A percentile compares a stretch with the other conserved stretches of the same genome.
Evolutionary conservation across 2,797 vertebrate species (phyloP).

Genomic region (Bovichtus diacanthus): DNA sequence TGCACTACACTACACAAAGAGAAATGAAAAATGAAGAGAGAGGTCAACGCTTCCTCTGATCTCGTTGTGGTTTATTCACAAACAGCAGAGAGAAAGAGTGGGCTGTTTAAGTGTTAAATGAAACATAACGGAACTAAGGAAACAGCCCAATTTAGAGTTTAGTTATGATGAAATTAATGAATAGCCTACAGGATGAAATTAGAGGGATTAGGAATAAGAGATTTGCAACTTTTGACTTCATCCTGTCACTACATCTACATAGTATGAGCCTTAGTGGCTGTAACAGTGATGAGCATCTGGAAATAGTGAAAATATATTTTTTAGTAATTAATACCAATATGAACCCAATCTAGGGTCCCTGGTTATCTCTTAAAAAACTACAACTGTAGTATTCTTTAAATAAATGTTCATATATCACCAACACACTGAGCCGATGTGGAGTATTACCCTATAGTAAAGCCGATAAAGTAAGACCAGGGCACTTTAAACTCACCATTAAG

Average conservation of each 20-base stretch:
- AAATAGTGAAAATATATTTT: not conserved
- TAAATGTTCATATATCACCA: not conserved
- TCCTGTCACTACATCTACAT: not conserved
- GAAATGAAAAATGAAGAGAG: slow-evolving; percentile 27
- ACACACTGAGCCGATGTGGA: not conserved
- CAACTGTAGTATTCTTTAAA: not conserved
- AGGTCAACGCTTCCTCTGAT: slow-evolving; percentile 32
- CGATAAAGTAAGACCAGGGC: not conserved
- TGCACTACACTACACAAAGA: not conserved
- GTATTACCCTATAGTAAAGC: not conserved
- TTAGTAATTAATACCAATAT: not conserved
- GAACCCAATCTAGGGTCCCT: not conserved
- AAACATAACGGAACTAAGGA: not conserved
- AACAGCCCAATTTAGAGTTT: not conserved
- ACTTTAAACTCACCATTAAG: slow-evolving; percentile 35
- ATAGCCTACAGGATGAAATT: not conserved
- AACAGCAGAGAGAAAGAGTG: not conserved
- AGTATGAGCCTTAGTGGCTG: accelerated
- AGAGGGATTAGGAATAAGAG: not conserved
- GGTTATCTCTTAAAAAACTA: not conserved
- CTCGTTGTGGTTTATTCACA: not conserved
- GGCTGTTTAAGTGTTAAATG: not conserved
- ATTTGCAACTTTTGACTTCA: not conserved
- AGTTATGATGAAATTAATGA: not conserved
- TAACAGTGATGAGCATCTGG: not conserved